Conservation (phyloP, 2,888 invertebrate species). For the Chrysodeixis includens region DNA sequence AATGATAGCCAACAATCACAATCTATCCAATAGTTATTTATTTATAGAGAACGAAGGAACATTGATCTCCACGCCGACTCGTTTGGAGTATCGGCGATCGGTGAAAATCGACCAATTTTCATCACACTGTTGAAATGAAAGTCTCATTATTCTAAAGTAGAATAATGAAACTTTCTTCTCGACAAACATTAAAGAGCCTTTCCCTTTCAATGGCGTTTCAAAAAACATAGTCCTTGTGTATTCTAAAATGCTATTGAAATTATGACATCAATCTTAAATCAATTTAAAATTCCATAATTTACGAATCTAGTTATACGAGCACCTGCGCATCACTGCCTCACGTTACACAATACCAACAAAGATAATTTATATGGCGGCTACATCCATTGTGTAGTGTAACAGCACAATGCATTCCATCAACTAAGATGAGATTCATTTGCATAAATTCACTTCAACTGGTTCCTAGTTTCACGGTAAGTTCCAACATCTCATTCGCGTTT, state of each 20-base stretch:
- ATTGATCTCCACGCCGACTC: neutral
- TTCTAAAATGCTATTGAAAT: no score
- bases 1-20: neutral
- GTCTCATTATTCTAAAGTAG: no score
- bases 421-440: constrained; percentile 74
- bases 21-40: neutral
- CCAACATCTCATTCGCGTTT: constrained; percentile 56
- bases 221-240: no score
- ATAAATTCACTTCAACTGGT: constrained; percentile 67
- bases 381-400: constrained; percentile 54
- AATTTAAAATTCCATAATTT: neutral
- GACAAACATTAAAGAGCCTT: no score
- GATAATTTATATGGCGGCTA: constrained; percentile 66
- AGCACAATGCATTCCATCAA: constrained; percentile 72
- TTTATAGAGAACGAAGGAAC: neutral
- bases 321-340: constrained; percentile 10
- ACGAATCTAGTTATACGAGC: neutral
- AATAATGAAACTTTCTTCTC: no score
- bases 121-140: no score
- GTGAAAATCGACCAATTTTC: no score
- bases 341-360: constrained; percentile 45
- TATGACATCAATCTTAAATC: neutral
- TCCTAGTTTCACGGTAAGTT: constrained; percentile 64
- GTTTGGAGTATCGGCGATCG: neutral
- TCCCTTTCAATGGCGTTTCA: no score